These are phyloP conservation scores for Pontoporia blainvillei DNA, from an alignment of 2,113 vertebrate genomes.

Conservation along the genomic window DNA sequence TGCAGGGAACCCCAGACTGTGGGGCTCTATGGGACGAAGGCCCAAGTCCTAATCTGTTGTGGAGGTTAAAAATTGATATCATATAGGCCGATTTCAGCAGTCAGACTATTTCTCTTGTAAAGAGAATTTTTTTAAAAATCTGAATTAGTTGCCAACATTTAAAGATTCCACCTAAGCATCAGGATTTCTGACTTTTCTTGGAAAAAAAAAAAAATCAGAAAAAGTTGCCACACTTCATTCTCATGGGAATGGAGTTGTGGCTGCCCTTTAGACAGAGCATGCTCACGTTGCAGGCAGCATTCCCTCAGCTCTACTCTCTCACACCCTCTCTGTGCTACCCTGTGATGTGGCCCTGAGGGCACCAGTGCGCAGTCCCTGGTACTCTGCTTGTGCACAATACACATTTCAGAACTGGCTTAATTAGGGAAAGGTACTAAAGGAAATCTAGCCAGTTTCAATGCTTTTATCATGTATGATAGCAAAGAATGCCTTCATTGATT, in stretches of 20 bases:
- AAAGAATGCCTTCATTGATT: background rate
- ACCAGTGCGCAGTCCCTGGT: no score
- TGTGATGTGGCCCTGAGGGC: fast-evolving
- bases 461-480: background rate
- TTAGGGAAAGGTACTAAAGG: background rate
- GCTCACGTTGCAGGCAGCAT: background rate
- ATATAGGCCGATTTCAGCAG: background rate
- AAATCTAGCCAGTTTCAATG: background rate
- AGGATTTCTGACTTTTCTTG: background rate
- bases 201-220: background rate
- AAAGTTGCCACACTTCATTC: background rate
- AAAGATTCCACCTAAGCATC: background rate
- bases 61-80: background rate
- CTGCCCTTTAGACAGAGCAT: background rate
- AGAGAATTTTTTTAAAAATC: background rate
- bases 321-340: fast-evolving
- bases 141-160: background rate
- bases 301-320: background rate
- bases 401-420: background rate
- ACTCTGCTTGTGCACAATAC: background rate
- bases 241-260: background rate
- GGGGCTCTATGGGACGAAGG: background rate
- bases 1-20: background rate
- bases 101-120: background rate
- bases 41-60: background rate